Evolutionary conservation across 2,113 vertebrate genomes (phyloP), one percentile per base, ranked within the genome.

Genomic region (Anarrhichthys ocellatus): DNA sequence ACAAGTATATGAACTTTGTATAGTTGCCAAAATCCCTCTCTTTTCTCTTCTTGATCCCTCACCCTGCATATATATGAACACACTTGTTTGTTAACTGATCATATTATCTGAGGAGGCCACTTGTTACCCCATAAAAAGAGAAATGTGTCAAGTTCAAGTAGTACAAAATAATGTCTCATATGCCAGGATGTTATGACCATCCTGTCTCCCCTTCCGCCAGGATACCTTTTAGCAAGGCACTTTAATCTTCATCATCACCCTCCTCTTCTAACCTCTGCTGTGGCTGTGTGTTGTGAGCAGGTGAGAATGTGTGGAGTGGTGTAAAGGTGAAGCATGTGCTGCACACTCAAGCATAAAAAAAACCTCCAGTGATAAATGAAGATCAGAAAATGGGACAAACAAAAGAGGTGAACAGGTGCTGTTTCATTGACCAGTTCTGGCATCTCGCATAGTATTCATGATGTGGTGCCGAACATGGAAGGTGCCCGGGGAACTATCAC

Each of bases 321-420:
- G 68, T 71, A 34, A 36, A 36, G 48, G 34, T 77, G 36, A 67
- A 29, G 59, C 38, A 32, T 5, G 58, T 32, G 10, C 58, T 52
- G 77, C 66, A 38, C 2, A 11, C 67, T 71, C 59, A 64, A 64
- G 68, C 77, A 79, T 3, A 32, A 32, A 32, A 54, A 71, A 42
- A 11, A 11, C 42, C 13, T 40, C 34, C 18, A 0, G 34, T 40
- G 67, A 79, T 63, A 63, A 63, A 71, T 78, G 40, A 36, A 73
- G 17, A 4, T 42, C 36, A 73, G 38, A 32, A 59, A 73, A 44
- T 32, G 54, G 38, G 54, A 22, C 24, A 72, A 42, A 59, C 52
- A 38, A 73, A 59, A 29, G 54, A 73, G 24, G 24, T 42, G 52
- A 73, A 24, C 36, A 13, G n/a, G 5, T 20, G 5, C 36, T 27